Base-by-base conservation (phyloP, 2,113 vertebrate genomes). In the Tragelaphus buxtoni region DNA sequence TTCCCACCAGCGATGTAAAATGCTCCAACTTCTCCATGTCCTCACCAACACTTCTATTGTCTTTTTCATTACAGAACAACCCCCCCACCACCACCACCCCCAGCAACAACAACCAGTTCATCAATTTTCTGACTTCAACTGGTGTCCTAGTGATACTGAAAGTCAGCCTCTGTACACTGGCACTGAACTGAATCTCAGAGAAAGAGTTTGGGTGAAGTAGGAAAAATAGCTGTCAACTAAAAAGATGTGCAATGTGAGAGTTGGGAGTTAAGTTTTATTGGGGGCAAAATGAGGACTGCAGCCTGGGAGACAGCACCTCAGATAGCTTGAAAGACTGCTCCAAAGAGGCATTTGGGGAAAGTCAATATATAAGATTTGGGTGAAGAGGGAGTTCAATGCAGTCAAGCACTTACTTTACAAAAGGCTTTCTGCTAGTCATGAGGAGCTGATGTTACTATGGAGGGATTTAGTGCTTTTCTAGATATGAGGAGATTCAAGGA, bases 31-130 rank as follows among this genome's bases (percentile, higher is more conserved):
- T 76, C 42, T 84, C 63, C 76, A 39, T 22, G 16, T 24, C 45
- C 2, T 80, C 55, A 3, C 26, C 35, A 74, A 26, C 17, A 30
- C 56, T 53, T 77, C n/a, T 35, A 74, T 47, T 63, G 18, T 42
- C 69, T 30, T 10, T 56, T 24, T 45, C 4, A 42, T 24, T 35
- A 32, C 30, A 74, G 39, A 12, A 47, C 47, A 26, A 5, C 10
- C 5, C 74, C 4, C 47, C 35, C 35, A 35, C 2, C 0, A 30
- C 91, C 42, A 0, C 74, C 4, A 9, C 2, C 0, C n/a, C 17
- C 4, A 0, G 8, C n/a, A 35, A 47, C 45, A 79, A 45, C 49
- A 55, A 49, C 35, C 39, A 72, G 13, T 49, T 84, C 51, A 61
- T 69, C 32, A 18, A 1, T 61, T 86, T 86, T 20, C 51, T 61